Percentiles rank a stretch among this genome's conserved stretches.
phyloP scores from a whole-genome alignment of 2,797 vertebrate genomes.

The Anguilla megastoma region DNA sequence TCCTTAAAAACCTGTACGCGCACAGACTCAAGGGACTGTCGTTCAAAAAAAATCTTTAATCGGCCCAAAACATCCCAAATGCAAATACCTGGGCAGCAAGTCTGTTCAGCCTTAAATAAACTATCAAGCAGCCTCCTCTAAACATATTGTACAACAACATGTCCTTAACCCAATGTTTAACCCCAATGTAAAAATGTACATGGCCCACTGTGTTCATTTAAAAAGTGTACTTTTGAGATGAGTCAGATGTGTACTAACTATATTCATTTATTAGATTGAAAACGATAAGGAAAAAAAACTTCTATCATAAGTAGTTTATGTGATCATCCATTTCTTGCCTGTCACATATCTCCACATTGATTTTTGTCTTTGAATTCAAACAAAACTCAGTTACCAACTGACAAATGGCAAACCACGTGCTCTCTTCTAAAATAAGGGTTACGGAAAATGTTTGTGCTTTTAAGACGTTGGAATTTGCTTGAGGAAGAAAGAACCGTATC shows the following conservation, averaged over 20 bases:
- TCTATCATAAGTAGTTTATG: not conserved
- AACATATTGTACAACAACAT: not conserved
- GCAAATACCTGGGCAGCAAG: not conserved
- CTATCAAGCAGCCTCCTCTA: not conserved
- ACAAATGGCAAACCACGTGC: not conserved
- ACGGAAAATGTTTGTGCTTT: not conserved
- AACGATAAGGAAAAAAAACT: not conserved
- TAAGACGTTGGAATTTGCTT: not conserved
- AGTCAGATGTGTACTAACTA: too few species aligned
- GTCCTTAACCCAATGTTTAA: not conserved
- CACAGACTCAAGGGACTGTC: not conserved
- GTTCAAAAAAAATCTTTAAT: not conserved
- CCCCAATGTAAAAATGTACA: not conserved
- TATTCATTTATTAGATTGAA: not conserved
- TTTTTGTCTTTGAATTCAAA: not conserved
- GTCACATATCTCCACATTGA: not conserved
- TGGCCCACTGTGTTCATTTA: not conserved
- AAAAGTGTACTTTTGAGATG: not conserved
- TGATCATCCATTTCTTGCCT: not conserved
- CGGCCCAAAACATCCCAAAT: not conserved
- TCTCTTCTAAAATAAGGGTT: not conserved
- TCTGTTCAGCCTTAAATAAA: not conserved
- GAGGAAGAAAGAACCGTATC: not conserved
- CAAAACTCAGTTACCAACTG: conserved; percentile 18
- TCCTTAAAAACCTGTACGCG: not conserved